Percentiles rank a stretch among this genome's conserved stretches.
Conservation (phyloP, 1,140 invertebrate genomes). For the Eufriesea mexicana region DNA sequence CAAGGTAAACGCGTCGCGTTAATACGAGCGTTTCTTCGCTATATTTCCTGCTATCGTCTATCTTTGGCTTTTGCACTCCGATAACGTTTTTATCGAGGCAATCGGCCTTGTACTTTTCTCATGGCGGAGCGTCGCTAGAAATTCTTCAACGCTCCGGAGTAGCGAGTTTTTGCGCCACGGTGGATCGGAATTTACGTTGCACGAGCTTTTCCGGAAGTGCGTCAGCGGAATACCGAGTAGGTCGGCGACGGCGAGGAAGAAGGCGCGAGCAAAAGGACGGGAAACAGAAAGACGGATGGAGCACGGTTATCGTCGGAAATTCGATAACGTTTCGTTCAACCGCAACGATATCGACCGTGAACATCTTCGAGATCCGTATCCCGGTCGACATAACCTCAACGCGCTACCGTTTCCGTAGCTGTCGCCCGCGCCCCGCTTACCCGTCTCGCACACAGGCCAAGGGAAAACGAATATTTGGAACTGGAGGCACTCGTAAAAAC, state of each 20-base stretch:
- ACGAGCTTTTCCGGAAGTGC: slow-evolving; percentile 18
- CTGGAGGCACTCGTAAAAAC: background rate
- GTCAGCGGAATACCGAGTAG: background rate
- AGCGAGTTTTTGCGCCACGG: background rate
- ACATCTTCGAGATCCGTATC: slow-evolving; percentile 1
- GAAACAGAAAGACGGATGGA: background rate
- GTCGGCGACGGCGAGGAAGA: background rate
- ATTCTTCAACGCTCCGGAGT: no score
- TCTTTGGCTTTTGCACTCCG: background rate
- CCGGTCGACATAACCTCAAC: no score
- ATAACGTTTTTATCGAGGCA: background rate
- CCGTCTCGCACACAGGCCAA: no score
- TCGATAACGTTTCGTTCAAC: slow-evolving; percentile 38
- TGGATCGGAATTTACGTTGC: background rate
- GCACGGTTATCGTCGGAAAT: slow-evolving; percentile 17
- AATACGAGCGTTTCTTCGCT: background rate
- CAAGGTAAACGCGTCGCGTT: background rate
- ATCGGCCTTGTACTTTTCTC: background rate
- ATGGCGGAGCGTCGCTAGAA: background rate
- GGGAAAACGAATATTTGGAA: no score
- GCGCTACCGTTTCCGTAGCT: no score
- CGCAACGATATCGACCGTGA: slow-evolving; percentile 50
- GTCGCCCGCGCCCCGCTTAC: no score
- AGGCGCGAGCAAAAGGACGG: no score
- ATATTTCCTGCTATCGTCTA: background rate